Conservation (phyloP, 2,797 vertebrate genomes). For the Galagoides demidoff region DNA sequence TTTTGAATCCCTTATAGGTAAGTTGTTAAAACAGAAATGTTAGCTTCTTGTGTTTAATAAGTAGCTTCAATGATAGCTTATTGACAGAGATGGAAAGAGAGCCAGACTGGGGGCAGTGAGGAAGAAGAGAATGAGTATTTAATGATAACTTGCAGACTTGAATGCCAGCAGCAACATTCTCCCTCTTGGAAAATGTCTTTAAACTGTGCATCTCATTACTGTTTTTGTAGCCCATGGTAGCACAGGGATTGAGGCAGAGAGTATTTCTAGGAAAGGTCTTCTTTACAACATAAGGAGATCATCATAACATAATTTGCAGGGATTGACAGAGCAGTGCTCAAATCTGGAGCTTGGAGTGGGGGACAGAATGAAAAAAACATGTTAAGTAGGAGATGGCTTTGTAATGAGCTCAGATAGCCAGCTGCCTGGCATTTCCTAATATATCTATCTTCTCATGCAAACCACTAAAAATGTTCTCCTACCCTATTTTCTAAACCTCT, state of each 20-base stretch:
- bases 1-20: conserved; percentile 76
- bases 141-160: conserved; percentile 81
- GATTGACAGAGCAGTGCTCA: conserved; percentile 76
- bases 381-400: conserved; percentile 78
- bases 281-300: conserved; percentile 82
- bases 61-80: conserved; percentile 73
- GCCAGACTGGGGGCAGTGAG: conserved; percentile 25
- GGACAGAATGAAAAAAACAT: conserved; percentile 73
- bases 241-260: conserved; percentile 67
- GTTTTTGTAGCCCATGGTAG: conserved; percentile 65
- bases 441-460: conserved; percentile 65
- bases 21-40: conserved; percentile 80
- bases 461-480: conserved; percentile 61
- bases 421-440: conserved; percentile 61
- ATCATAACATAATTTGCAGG: conserved; percentile 81
- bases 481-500: conserved; percentile 64
- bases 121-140: conserved; percentile 49
- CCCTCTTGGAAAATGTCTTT: conserved; percentile 82
- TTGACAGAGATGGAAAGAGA: conserved; percentile 76
- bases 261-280: conserved; percentile 78
- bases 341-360: conserved; percentile 61
- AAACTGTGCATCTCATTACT: conserved; percentile 76
- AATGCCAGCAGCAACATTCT: conserved; percentile 73
- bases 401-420: conserved; percentile 78
- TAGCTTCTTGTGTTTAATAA: conserved; percentile 78